Conservation (phyloP, 2,888 invertebrate genomes). For the Archips crataeganus region DNA sequence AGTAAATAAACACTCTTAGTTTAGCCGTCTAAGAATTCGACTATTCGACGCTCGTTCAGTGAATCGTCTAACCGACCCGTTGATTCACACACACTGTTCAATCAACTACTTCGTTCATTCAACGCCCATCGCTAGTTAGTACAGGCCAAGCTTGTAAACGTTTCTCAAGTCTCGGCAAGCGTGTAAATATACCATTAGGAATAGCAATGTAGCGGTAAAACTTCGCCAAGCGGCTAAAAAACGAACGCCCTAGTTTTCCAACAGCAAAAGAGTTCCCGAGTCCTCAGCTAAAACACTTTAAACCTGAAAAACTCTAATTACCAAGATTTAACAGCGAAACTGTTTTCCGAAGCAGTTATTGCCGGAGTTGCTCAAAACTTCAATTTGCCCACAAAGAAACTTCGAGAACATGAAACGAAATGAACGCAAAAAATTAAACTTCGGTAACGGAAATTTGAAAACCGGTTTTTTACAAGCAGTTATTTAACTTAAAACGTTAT, state of each 20-base stretch:
- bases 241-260: not conserved
- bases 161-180: too few species aligned
- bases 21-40: too few species aligned
- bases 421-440: constrained; percentile 51
- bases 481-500: too few species aligned
- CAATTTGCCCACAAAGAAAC: constrained; percentile 43
- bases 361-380: constrained; percentile 39
- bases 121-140: too few species aligned
- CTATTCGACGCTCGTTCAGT: too few species aligned
- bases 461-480: too few species aligned
- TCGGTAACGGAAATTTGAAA: constrained; percentile 12
- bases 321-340: constrained; percentile 48
- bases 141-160: too few species aligned
- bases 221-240: not conserved
- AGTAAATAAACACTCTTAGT: too few species aligned
- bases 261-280: not conserved
- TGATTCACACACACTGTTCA: too few species aligned
- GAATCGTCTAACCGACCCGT: too few species aligned
- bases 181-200: not conserved
- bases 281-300: constrained; percentile 41
- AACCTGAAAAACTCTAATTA: constrained; percentile 49
- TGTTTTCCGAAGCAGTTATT: constrained; percentile 48
- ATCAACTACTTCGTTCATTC: too few species aligned
- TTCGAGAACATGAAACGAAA: constrained; percentile 47
- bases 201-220: constrained; percentile 13